Percentiles rank a stretch among this genome's conserved stretches.
Conservation (phyloP, 1,140 invertebrate species). For the Asobara japonica region DNA sequence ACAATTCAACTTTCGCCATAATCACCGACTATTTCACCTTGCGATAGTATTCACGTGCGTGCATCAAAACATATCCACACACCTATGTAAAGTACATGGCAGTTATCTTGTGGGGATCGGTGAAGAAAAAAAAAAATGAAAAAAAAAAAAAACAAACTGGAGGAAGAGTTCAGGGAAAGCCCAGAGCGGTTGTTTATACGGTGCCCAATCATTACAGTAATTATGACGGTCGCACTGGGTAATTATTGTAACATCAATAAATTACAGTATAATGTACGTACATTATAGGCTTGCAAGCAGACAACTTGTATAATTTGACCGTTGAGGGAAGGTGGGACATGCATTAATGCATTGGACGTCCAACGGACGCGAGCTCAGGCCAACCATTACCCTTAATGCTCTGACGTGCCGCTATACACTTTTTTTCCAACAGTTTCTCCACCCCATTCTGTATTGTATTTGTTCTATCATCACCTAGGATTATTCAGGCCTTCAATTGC, state of each 20-base stretch:
- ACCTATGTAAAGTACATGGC: neutral
- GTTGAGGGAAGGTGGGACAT: conserved; percentile 30
- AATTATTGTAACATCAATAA: conserved; percentile 51
- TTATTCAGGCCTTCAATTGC: neutral
- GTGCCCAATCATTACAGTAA: conserved; percentile 45
- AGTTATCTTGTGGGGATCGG: neutral
- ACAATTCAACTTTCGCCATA: conserved; percentile 39
- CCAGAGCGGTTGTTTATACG: conserved; percentile 41
- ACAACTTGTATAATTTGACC: conserved; percentile 41
- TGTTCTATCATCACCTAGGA: conserved; percentile 20
- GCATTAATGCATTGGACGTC: conserved; percentile 41
- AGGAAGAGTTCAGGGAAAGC: too few relatives aligned
- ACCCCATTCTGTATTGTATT: neutral
- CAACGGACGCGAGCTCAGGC: conserved; percentile 32
- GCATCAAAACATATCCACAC: neutral
- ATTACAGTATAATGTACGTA: conserved; percentile 45
- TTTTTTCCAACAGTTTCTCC: neutral
- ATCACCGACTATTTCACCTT: conserved; percentile 33
- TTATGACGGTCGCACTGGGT: conserved; percentile 41
- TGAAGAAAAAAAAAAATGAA: neutral
- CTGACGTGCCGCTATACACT: conserved; percentile 29
- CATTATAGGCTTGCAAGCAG: conserved; percentile 41
- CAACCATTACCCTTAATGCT: conserved; percentile 43
- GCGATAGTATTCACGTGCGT: conserved; percentile 4
- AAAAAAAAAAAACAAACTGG: conserved; percentile 3